These are phyloP conservation scores for Reticulitermes speratus DNA, from an alignment of 1,140 invertebrate species.

Conservation along the genomic window DNA sequence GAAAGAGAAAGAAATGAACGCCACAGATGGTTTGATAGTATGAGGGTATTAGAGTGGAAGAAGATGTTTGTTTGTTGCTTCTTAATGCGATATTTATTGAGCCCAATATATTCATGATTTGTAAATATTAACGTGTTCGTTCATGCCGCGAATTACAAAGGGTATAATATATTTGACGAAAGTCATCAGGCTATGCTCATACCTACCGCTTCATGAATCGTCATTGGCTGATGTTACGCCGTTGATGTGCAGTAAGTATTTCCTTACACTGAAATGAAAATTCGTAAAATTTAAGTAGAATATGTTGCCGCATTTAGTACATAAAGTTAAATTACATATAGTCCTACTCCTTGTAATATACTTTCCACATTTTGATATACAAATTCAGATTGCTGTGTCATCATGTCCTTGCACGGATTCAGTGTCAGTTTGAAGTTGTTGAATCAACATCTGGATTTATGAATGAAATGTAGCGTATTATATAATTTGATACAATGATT, in stretches of 20 bases:
- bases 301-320: too few species aligned
- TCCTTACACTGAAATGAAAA: neutral
- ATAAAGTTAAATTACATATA: too few species aligned
- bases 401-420: too few species aligned
- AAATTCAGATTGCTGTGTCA: too few species aligned
- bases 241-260: neutral
- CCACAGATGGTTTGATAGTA: neutral
- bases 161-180: neutral
- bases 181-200: neutral
- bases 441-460: too few species aligned
- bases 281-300: too few species aligned
- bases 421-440: too few species aligned
- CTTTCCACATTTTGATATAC: too few species aligned
- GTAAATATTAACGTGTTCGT: neutral
- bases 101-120: neutral
- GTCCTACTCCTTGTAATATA: too few species aligned
- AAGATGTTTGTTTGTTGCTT: neutral
- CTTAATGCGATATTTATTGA: neutral
- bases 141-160: neutral
- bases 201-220: neutral
- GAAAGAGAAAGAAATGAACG: neutral
- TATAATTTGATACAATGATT: too few species aligned
- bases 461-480: too few species aligned
- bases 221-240: neutral
- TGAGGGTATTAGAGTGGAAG: neutral